A percentile compares a stretch with the other conserved stretches of the same genome.
Evolutionary conservation across 2,888 invertebrate species (phyloP).

Genomic region (Buathra laborator): DNA sequence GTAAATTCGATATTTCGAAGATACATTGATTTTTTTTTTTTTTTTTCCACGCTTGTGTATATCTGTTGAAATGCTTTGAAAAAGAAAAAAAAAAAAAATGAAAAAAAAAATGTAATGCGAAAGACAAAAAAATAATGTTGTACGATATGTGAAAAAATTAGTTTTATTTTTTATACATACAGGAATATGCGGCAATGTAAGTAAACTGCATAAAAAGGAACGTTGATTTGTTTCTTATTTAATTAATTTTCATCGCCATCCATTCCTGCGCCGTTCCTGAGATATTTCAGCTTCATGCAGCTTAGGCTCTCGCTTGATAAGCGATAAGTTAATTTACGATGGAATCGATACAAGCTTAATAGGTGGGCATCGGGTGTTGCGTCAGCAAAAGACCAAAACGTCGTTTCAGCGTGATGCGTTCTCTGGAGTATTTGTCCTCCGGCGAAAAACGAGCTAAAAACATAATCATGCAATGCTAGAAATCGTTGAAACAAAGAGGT

Average conservation of each 20-base stretch:
- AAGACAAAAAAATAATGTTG: constrained; percentile 60
- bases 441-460: constrained; percentile 96
- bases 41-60: constrained; percentile 22
- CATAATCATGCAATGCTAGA: not conserved
- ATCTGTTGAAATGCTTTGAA: constrained; percentile 9
- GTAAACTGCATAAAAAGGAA: constrained; percentile 71
- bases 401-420: constrained; percentile 95
- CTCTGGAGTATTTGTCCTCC: constrained; percentile 96
- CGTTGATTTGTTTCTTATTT: not conserved
- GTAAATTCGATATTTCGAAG: constrained; percentile 13
- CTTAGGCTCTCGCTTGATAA: not conserved
- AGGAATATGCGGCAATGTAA: constrained; percentile 65
- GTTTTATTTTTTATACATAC: constrained; percentile 76
- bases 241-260: not conserved
- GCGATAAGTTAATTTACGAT: not conserved
- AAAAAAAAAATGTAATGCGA: constrained; percentile 49
- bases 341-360: constrained; percentile 83
- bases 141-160: constrained; percentile 69
- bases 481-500: not conserved
- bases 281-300: not conserved
- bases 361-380: constrained; percentile 91
- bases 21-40: constrained; percentile 1
- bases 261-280: not conserved
- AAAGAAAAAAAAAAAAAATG: constrained; percentile 58
- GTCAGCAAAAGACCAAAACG: constrained; percentile 95